Percentiles rank a stretch among this genome's conserved stretches.
phyloP scores from a whole-genome alignment of 2,797 vertebrate species.

The Artibeus jamaicensis region DNA sequence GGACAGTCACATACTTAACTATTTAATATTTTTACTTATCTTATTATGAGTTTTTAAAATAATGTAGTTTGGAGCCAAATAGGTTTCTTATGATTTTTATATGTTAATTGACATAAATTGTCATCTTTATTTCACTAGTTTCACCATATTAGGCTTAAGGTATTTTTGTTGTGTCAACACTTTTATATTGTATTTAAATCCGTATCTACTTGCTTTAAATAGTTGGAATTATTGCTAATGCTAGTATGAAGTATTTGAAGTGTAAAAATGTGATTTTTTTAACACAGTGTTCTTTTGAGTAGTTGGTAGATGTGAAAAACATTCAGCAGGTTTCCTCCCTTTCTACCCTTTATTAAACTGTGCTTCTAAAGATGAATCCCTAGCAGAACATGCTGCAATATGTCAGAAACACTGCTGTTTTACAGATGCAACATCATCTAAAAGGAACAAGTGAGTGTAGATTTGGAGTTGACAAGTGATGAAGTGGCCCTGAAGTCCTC shows the following conservation, averaged over 20 bases:
- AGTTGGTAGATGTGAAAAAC: slow-evolving; percentile 65
- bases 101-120: background rate
- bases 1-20: background rate
- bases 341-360: slow-evolving; percentile 42
- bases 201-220: slow-evolving; percentile 7
- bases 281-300: slow-evolving; percentile 28
- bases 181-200: slow-evolving; percentile 45
- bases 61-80: background rate
- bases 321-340: slow-evolving; percentile 48
- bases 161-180: slow-evolving; percentile 31
- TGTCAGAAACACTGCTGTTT: slow-evolving; percentile 90
- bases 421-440: slow-evolving; percentile 91
- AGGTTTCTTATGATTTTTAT: no score
- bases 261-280: slow-evolving; percentile 52
- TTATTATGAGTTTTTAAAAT: slow-evolving; percentile 38
- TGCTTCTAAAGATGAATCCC: slow-evolving; percentile 66
- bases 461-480: slow-evolving; percentile 95
- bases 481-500: slow-evolving; percentile 95
- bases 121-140: slow-evolving; percentile 31
- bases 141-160: background rate
- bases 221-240: slow-evolving; percentile 34
- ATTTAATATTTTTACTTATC: background rate
- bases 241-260: slow-evolving; percentile 44
- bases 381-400: slow-evolving; percentile 85
- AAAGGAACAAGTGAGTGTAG: slow-evolving; percentile 92